phyloP scores from a whole-genome alignment of 2,797 vertebrate species.

The Trachurus trachurus region DNA sequence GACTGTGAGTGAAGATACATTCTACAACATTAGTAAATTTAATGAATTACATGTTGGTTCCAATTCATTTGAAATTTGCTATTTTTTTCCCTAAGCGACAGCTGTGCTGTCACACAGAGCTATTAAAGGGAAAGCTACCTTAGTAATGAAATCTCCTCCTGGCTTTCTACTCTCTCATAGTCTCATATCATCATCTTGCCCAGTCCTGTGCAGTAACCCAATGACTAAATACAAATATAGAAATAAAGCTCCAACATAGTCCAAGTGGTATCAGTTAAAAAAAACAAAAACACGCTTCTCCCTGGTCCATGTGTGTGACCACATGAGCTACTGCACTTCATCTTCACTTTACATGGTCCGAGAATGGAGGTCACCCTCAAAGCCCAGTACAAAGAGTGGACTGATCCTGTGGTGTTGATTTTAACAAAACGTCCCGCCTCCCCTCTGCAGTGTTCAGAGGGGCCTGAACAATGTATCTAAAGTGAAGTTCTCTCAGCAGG shows the following conservation, averaged over 20 bases:
- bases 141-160: background rate
- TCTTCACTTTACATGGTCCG: slow-evolving; percentile 69
- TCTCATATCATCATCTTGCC: background rate
- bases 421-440: slow-evolving; percentile 85
- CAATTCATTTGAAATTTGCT: background rate
- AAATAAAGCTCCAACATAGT: slow-evolving; percentile 3
- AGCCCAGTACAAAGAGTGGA: slow-evolving; percentile 79
- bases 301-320: slow-evolving; percentile 52
- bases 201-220: background rate
- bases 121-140: background rate
- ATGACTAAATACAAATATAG: background rate
- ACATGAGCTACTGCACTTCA: slow-evolving; percentile 65
- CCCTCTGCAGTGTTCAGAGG: slow-evolving; percentile 85
- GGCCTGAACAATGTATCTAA: slow-evolving; percentile 90
- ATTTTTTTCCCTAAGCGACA: background rate
- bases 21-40: background rate
- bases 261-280: slow-evolving; percentile 8
- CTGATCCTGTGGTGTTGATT: slow-evolving; percentile 85
- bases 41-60: background rate
- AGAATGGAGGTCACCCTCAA: slow-evolving; percentile 81
- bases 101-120: background rate
- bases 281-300: slow-evolving; percentile 34
- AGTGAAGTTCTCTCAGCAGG: slow-evolving; percentile 96
- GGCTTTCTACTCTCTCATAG: background rate
- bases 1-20: background rate